These are phyloP conservation scores for Coronaproctus castanopsis DNA, from an alignment of 2,888 invertebrate genomes.

Conservation along the genomic window DNA sequence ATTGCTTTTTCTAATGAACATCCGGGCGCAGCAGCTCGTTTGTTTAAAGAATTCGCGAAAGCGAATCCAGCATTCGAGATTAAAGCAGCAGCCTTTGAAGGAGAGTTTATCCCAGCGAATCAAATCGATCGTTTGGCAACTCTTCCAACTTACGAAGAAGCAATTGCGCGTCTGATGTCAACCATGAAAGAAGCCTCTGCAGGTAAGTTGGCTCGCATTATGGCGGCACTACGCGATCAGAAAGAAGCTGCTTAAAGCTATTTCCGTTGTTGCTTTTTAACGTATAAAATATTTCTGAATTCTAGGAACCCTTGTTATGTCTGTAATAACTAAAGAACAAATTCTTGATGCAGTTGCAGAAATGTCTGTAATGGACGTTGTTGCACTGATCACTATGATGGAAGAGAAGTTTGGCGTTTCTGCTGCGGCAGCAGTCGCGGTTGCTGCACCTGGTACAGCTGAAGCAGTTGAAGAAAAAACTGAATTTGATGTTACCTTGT, in stretches of 20 bases:
- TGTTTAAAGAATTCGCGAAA: background rate
- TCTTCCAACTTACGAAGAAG: background rate
- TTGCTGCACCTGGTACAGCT: background rate
- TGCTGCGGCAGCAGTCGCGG: background rate
- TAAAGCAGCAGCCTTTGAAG: background rate
- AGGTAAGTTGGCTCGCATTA: background rate
- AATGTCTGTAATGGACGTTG: background rate
- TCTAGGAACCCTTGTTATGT: background rate
- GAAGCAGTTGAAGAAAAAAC: conserved; percentile 4
- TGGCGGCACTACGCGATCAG: too few species aligned
- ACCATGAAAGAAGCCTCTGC: background rate
- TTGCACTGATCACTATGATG: background rate
- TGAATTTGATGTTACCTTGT: conserved; percentile 4
- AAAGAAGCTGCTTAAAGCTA: too few species aligned
- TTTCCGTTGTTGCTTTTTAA: background rate
- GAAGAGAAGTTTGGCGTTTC: conserved; percentile 4
- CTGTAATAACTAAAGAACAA: too few species aligned
- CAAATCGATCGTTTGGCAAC: background rate
- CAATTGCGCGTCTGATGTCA: background rate
- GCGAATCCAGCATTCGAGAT: background rate
- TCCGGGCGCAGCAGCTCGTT: background rate
- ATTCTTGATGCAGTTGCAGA: background rate
- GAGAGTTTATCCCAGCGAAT: background rate
- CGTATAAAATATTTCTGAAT: background rate
- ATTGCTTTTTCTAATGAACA: background rate